phyloP scores from a whole-genome alignment of 2,797 vertebrate genomes.

The Rhinella marina region DNA sequence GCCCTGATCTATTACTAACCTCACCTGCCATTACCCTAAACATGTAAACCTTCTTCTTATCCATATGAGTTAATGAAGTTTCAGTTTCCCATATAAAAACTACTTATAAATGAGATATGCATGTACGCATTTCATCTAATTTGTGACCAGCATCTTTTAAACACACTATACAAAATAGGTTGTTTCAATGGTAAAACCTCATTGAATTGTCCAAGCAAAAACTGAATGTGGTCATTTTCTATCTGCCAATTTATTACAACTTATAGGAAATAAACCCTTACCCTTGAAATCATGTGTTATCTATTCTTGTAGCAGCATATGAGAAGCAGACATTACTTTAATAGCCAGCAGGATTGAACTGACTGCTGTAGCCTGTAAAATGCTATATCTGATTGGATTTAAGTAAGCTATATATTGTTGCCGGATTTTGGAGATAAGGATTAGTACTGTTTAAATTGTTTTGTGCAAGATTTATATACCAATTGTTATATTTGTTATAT shows the following conservation, averaged over 20 bases:
- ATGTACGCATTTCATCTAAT: too few relatives aligned
- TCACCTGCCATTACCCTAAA: too few relatives aligned
- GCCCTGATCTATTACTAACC: too few relatives aligned
- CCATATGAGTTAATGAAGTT: too few relatives aligned
- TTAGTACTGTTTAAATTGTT: slow-evolving; percentile 21
- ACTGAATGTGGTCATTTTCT: neutral
- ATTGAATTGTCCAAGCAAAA: neutral
- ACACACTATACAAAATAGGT: neutral
- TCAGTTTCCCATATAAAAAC: too few relatives aligned
- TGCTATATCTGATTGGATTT: slow-evolving; percentile 38
- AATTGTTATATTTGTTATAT: neutral
- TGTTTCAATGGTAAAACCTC: too few relatives aligned
- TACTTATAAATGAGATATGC: too few relatives aligned
- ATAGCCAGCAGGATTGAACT: slow-evolving; percentile 1
- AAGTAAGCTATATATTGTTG: slow-evolving; percentile 28
- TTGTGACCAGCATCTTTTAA: neutral
- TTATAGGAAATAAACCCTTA: slow-evolving; percentile 38
- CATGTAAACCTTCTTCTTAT: too few relatives aligned
- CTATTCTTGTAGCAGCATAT: slow-evolving; percentile 40
- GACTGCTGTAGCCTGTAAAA: slow-evolving; percentile 20
- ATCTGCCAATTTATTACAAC: neutral
- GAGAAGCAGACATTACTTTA: slow-evolving; percentile 21
- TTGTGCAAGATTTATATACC: neutral
- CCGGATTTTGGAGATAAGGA: slow-evolving; percentile 14
- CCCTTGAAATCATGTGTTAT: slow-evolving; percentile 32